Evolutionary conservation across 2,888 invertebrate species (phyloP), one percentile per base, ranked within the genome.

Genomic region (Bellardia pandia): DNA sequence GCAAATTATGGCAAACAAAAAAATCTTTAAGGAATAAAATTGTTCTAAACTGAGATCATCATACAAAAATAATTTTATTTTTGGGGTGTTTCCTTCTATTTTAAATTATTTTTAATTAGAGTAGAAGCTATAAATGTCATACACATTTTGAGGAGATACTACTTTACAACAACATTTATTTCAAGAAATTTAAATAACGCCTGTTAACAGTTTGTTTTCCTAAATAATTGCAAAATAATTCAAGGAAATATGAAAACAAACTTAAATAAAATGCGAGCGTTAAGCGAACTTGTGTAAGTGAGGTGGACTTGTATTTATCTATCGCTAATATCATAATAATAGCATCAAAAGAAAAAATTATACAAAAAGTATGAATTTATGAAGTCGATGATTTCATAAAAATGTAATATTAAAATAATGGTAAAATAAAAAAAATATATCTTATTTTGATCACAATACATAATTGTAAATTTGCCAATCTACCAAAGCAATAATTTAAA

Each of bases 41-140:
- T 48, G 23, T 40, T 30, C 11, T 30, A 13, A 30, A 30, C 48
- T 80, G 85, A 85, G 75, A 85, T 79, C 85, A 85, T 82, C 82
- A 69, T 48, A 9, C 45, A 79, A 71, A 30, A 62, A 37, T 69
- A 40, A 14, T 40, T 30, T 83, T 3, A 64, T 11, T 42, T 77
- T 48, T 6, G 40, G 82, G 78, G 81, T 78, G 85, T 82, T 85
- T 81, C 77, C 66, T 68, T 77, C 30, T 69, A 16, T 45, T 77
- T 72, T 13, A 56, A 87, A 78, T 82, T 78, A 75, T 69, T 58
- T 82, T 87, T 60, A 85, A 87, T 85, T 82, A 58, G 66, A 66
- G 48, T 80, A 72, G 83, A 75, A 83, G 83, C 79, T 79, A 56
- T 62, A 69, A 68, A 30, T 51, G 60, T 9, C 42, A 51, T 75